Conservation (phyloP, 2,113 vertebrate genomes). For the Ochotona curzoniae region DNA sequence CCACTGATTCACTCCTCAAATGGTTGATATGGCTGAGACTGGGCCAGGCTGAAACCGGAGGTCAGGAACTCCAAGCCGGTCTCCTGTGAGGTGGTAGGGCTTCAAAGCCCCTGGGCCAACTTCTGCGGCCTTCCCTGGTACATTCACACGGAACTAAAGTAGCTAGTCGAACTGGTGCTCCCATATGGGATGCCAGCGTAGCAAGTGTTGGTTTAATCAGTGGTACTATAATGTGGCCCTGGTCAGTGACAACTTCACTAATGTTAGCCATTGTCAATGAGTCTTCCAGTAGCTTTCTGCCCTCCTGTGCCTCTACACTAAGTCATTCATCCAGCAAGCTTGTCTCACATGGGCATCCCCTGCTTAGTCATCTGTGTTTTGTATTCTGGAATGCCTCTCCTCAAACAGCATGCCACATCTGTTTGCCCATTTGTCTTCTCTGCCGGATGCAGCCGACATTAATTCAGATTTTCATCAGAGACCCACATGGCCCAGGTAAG, state of each 20-base stretch:
- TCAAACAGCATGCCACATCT: slow-evolving; percentile 76
- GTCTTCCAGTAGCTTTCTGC: slow-evolving; percentile 9
- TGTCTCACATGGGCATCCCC: slow-evolving; percentile 60
- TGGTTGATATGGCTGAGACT: too few species aligned
- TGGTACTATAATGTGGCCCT: too few species aligned
- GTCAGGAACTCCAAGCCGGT: too few species aligned
- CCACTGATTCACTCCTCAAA: too few species aligned
- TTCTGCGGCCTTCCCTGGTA: too few species aligned
- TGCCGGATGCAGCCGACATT: slow-evolving; percentile 57
- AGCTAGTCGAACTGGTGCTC: too few species aligned
- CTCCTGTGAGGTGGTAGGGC: too few species aligned
- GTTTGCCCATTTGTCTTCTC: slow-evolving; percentile 79
- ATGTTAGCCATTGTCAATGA: background rate
- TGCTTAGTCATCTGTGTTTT: slow-evolving; percentile 68
- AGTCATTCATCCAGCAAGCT: slow-evolving; percentile 24
- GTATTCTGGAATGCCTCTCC: slow-evolving; percentile 73
- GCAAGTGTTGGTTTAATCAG: too few species aligned
- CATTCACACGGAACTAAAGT: too few species aligned
- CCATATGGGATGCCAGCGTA: too few species aligned
- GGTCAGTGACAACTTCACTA: background rate
- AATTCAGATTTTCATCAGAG: slow-evolving; percentile 78
- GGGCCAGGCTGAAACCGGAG: too few species aligned
- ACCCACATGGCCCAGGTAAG: background rate
- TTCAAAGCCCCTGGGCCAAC: too few species aligned
- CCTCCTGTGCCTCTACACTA: slow-evolving; percentile 32